These are phyloP conservation scores for Sceloporus tristichus DNA, from an alignment of 2,113 vertebrate species.

Conservation along the genomic window DNA sequence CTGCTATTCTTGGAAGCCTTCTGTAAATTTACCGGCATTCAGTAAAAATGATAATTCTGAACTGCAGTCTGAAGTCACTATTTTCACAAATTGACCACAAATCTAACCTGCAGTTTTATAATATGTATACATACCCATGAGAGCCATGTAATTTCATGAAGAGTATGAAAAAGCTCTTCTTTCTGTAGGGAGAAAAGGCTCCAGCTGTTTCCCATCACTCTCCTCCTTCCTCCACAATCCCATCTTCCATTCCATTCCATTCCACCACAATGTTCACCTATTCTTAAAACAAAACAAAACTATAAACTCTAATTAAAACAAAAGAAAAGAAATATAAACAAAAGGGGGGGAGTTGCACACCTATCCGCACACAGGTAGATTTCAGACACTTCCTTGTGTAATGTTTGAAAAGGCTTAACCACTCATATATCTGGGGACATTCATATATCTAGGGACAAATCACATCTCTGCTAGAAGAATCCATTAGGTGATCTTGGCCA, in stretches of 20 bases:
- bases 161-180: too few relatives aligned
- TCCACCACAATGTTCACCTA: neutral
- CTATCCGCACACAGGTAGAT: too few relatives aligned
- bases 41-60: neutral
- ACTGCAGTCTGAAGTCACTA: neutral
- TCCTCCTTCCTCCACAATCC: neutral
- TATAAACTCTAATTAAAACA: neutral
- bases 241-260: neutral
- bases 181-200: neutral
- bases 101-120: slow-evolving; percentile 4
- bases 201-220: neutral
- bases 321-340: too few relatives aligned
- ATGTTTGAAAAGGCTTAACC: too few relatives aligned
- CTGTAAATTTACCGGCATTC: neutral
- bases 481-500: too few relatives aligned
- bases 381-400: too few relatives aligned
- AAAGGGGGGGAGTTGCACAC: too few relatives aligned
- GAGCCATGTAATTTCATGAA: neutral
- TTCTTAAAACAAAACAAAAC: neutral
- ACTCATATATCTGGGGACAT: too few relatives aligned
- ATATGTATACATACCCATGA: neutral
- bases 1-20: slow-evolving; percentile 1
- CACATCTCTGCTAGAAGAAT: too few relatives aligned
- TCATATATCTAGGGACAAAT: too few relatives aligned
- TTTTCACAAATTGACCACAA: slow-evolving; percentile 1